Percentiles rank a stretch among this genome's conserved stretches.
Evolutionary conservation across 1,140 invertebrate species (phyloP).

Genomic region (Ips nitidus): DNA sequence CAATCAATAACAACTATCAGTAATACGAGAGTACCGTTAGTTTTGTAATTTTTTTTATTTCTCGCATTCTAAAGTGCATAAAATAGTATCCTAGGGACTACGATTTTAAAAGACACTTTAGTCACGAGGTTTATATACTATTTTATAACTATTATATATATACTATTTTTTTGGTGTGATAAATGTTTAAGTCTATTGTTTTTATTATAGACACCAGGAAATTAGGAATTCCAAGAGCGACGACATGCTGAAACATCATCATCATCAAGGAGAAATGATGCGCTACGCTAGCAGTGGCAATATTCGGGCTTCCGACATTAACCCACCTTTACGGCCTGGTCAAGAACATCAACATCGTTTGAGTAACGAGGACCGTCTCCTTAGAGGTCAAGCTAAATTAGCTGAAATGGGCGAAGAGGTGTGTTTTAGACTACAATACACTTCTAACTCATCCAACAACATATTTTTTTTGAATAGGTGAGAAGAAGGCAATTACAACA

Average conservation of each 20-base stretch:
- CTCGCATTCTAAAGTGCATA: no score
- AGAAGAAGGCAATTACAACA: conserved; percentile 1
- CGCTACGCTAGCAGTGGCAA: conserved; percentile 51
- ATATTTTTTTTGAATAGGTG: neutral
- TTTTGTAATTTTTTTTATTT: conserved; percentile 1
- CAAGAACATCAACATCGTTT: conserved; percentile 38
- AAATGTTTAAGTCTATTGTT: no score
- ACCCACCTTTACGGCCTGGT: conserved; percentile 36
- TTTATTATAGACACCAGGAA: conserved; percentile 38
- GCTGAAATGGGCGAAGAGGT: conserved; percentile 83
- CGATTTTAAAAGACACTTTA: conserved; percentile 3
- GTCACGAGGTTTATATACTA: no score
- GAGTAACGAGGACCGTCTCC: conserved; percentile 40
- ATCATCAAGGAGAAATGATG: conserved; percentile 45
- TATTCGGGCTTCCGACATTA: conserved; percentile 44
- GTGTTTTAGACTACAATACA: neutral
- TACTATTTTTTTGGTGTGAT: no score
- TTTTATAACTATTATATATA: neutral
- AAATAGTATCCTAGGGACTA: neutral
- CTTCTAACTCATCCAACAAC: neutral
- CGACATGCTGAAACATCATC: conserved; percentile 46
- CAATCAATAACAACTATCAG: no score
- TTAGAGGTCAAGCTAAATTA: conserved; percentile 73
- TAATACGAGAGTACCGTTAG: no score
- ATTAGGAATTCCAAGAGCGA: conserved; percentile 49